Percentiles rank a stretch among this genome's conserved stretches.
These are phyloP conservation scores for Tokudaia tokunoshimensis DNA, from an alignment of 2,797 vertebrate species.

Conservation along the genomic window DNA sequence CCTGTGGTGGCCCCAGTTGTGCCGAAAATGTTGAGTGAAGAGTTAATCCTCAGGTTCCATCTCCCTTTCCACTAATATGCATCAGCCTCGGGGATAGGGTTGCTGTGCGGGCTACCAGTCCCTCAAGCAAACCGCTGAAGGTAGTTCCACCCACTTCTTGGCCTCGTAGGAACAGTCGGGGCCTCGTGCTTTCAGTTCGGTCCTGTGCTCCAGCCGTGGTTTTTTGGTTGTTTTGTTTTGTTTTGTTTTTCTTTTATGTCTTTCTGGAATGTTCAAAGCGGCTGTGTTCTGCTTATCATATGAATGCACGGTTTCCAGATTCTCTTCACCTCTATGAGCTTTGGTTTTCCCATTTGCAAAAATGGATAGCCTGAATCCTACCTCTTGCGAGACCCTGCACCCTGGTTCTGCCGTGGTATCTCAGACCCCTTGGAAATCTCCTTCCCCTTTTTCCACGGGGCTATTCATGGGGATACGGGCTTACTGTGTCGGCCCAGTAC, in stretches of 20 bases:
- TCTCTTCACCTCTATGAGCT: neutral
- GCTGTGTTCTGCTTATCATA: neutral
- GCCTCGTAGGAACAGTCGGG: neutral
- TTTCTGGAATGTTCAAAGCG: neutral
- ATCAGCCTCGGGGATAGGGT: neutral
- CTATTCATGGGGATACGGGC: neutral
- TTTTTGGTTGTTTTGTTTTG: too few relatives aligned
- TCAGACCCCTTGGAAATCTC: neutral
- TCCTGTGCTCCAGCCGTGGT: neutral
- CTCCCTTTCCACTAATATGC: neutral
- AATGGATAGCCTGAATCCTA: neutral
- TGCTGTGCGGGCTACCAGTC: neutral
- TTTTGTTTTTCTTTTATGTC: neutral
- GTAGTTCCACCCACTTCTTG: neutral
- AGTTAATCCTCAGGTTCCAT: neutral
- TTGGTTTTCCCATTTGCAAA: constrained; percentile 28
- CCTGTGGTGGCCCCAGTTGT: neutral
- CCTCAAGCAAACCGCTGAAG: neutral
- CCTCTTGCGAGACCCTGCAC: neutral
- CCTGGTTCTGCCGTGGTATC: neutral
- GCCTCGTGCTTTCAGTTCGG: neutral
- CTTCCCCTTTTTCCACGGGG: neutral
- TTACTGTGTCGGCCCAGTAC: neutral
- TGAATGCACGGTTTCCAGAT: neutral
- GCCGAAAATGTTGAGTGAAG: neutral